Evolutionary conservation across 2,888 invertebrate genomes (phyloP), one percentile per base, ranked within the genome.

Genomic region (Acrobasis consociella): DNA sequence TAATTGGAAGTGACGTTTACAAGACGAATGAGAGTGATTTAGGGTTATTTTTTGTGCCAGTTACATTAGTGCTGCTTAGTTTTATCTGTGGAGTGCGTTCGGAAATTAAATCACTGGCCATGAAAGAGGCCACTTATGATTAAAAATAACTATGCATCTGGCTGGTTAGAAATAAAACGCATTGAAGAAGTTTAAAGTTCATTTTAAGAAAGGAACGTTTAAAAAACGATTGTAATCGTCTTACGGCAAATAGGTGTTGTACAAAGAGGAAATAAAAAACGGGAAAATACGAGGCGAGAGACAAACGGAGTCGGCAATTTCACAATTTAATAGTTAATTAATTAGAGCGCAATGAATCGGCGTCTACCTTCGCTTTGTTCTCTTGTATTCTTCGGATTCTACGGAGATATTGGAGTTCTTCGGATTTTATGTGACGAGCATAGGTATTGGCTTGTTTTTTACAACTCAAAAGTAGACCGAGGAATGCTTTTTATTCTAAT

Each of bases 161-260:
- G 42, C 42, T 42, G n/a, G 42, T 42, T 17, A 56, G 42, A 62
- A 51, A 11, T 39, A 42, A 56, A 22, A 62, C 46, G 22, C 58
- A 60, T 55, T 52, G 69, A 64, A 64, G 65, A 65, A 63, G 53
- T 58, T 69, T 64, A 71, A 72, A 69, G 73, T 66, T 50, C 8
- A 5, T 13, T 31, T 52, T 52, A n/a, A 9, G 37, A 52, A 71
- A 71, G 74, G 75, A 73, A 73, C 67, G 70, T 72, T 68, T 70
- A 65, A 65, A 70, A 78, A 82, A 82, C 80, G 73, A 75, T 79
- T 78, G 37, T 81, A 82, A 81, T 82, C 78, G 75, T 75, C 71
- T 74, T 67, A 64, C 69, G 68, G 71, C 65, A 55, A 71, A 72
- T 62, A 56, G 42, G 42, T 56, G 56, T 56, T 55, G 39, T 11